Evolutionary conservation across 2,888 invertebrate genomes (phyloP).

Genomic region (Hemistola chrysoprasaria): DNA sequence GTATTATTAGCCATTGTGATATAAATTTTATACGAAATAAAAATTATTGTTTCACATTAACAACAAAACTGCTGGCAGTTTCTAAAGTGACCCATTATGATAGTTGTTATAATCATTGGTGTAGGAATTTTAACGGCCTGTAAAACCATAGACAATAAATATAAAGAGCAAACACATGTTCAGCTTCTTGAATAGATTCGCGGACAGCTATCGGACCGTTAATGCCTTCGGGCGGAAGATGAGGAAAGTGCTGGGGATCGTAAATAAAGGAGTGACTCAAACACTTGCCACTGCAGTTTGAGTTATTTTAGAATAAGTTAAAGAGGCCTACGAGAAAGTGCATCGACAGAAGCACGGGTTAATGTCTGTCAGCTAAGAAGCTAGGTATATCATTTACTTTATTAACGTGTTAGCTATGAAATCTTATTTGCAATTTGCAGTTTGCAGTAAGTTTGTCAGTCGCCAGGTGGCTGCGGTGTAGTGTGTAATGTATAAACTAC

Average conservation of each 20-base stretch:
- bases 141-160: constrained; percentile 32
- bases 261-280: constrained; percentile 73
- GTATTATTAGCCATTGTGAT: constrained; percentile 28
- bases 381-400: no score
- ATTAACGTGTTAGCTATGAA: constrained; percentile 10
- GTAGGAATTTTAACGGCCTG: constrained; percentile 13
- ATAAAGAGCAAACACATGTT: constrained; percentile 36
- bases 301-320: constrained; percentile 67
- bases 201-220: constrained; percentile 42
- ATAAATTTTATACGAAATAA: constrained; percentile 18
- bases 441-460: constrained; percentile 18
- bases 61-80: constrained; percentile 12
- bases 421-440: no score
- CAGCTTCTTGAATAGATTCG: constrained; percentile 36
- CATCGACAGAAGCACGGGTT: constrained; percentile 39
- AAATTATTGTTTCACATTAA: constrained; percentile 9
- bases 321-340: constrained; percentile 71
- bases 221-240: constrained; percentile 47
- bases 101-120: constrained; percentile 3
- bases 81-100: neutral
- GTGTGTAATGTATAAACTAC: no score
- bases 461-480: constrained; percentile 36
- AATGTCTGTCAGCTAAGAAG: no score
- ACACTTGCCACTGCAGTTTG: constrained; percentile 36
- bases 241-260: constrained; percentile 53